Percentiles rank a stretch among this genome's conserved stretches.
Conservation (phyloP, 2,888 invertebrate species). For the Spatulosminthurus flaviceps region DNA sequence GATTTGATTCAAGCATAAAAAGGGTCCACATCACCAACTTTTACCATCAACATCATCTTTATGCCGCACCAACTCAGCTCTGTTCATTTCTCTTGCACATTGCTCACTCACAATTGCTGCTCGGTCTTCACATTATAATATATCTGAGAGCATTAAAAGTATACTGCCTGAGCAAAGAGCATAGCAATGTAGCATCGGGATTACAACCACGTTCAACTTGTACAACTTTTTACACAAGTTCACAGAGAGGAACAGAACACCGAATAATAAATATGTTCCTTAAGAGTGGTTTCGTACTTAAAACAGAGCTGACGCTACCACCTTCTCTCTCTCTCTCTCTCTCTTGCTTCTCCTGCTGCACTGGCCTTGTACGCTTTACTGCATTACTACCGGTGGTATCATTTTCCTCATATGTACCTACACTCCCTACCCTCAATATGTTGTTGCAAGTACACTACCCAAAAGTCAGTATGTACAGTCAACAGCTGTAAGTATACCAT, state of each 20-base stretch:
- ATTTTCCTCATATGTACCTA: neutral
- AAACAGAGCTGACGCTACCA: neutral
- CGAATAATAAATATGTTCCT: slow-evolving; percentile 12
- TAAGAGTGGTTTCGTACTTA: slow-evolving; percentile 18
- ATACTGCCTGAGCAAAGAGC: slow-evolving; percentile 23
- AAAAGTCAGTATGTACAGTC: no score
- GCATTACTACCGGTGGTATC: slow-evolving; percentile 1
- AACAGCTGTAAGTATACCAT: no score
- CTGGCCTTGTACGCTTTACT: slow-evolving; percentile 2
- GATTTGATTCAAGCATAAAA: slow-evolving; percentile 16
- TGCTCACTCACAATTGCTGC: no score
- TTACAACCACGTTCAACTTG: slow-evolving; percentile 20
- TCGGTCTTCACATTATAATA: neutral
- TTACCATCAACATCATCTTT: slow-evolving; percentile 41
- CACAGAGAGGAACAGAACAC: slow-evolving; percentile 19
- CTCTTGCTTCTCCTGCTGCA: neutral
- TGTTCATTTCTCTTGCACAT: neutral
- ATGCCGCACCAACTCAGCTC: slow-evolving; percentile 39
- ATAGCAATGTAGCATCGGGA: neutral
- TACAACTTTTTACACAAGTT: slow-evolving; percentile 6
- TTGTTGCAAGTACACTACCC: no score
- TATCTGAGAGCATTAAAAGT: neutral
- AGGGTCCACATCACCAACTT: slow-evolving; percentile 43
- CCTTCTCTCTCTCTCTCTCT: neutral
- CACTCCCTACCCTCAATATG: no score